phyloP scores from a whole-genome alignment of 2,797 vertebrate species.

The Euphonia xanthogaster region DNA sequence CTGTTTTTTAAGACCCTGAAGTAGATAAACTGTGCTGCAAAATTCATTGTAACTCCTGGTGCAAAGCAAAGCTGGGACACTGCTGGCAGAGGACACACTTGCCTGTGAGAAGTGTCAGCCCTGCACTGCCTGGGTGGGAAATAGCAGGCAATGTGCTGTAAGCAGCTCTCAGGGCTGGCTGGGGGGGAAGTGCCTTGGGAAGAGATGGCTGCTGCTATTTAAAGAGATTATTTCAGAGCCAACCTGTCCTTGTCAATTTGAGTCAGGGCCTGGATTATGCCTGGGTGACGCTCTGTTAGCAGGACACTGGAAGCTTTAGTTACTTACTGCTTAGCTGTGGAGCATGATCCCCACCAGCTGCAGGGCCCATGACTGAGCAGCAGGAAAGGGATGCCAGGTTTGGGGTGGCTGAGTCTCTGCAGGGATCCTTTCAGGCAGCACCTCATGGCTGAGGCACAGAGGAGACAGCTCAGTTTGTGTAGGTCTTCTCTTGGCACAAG shows the following conservation, averaged over 20 bases:
- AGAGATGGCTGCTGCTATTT: conserved; percentile 63
- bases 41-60: conserved; percentile 81
- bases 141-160: not conserved
- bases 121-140: not conserved
- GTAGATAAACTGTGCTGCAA: conserved; percentile 90
- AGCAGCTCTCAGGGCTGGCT: not conserved
- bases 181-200: conserved; percentile 21
- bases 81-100: not conserved
- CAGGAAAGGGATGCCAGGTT: not conserved
- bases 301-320: conserved; percentile 80
- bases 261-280: conserved; percentile 81
- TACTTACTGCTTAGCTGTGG: conserved; percentile 79
- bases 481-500: not conserved
- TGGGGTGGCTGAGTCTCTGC: not conserved
- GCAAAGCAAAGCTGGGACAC: not conserved
- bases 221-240: conserved; percentile 71
- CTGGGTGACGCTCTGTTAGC: conserved; percentile 79
- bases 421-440: not conserved
- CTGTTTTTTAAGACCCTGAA: conserved; percentile 80
- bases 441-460: not conserved
- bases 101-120: conserved; percentile 1
- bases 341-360: not conserved
- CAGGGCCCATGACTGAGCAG: accelerated
- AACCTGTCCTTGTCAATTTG: conserved; percentile 82
- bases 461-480: accelerated